These are phyloP conservation scores for Ethmia dodecea DNA, from an alignment of 2,888 invertebrate genomes.

Conservation along the genomic window DNA sequence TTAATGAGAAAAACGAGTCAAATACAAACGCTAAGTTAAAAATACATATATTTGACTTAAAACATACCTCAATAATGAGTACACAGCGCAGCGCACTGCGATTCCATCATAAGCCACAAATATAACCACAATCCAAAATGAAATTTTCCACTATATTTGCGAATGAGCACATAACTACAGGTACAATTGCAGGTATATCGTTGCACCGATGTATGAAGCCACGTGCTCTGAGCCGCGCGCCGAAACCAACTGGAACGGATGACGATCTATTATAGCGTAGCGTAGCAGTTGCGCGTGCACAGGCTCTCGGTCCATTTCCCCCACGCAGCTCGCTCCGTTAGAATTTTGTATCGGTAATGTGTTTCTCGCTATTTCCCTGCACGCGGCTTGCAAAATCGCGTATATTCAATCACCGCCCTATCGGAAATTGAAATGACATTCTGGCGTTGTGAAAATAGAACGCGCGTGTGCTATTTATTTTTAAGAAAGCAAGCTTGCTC, in stretches of 20 bases:
- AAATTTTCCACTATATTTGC: slow-evolving; percentile 8
- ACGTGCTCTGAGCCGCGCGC: slow-evolving; percentile 70
- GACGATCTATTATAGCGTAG: slow-evolving; percentile 68
- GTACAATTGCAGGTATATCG: slow-evolving; percentile 21
- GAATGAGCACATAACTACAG: slow-evolving; percentile 23
- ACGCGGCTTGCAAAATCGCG: slow-evolving; percentile 12
- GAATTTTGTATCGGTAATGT: slow-evolving; percentile 29
- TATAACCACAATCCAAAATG: slow-evolving; percentile 16
- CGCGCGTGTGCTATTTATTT: slow-evolving; percentile 1
- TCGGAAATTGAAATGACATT: slow-evolving; percentile 3
- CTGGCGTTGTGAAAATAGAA: slow-evolving; percentile 5
- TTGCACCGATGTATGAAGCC: slow-evolving; percentile 48
- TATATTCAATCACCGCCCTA: slow-evolving; percentile 4
- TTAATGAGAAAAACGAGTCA: too few relatives aligned
- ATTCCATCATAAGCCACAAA: slow-evolving; percentile 8
- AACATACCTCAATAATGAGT: slow-evolving; percentile 11
- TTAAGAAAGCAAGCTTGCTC: background rate
- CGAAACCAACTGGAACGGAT: slow-evolving; percentile 72
- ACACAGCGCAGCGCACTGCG: background rate
- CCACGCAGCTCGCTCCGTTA: slow-evolving; percentile 58
- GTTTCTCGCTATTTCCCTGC: slow-evolving; percentile 25
- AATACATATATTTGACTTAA: background rate
- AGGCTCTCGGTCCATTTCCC: slow-evolving; percentile 73
- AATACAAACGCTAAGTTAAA: too few relatives aligned
- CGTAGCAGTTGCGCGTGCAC: slow-evolving; percentile 51